Conservation (phyloP, 2,888 invertebrate species). For the Parnassius glacialis region DNA sequence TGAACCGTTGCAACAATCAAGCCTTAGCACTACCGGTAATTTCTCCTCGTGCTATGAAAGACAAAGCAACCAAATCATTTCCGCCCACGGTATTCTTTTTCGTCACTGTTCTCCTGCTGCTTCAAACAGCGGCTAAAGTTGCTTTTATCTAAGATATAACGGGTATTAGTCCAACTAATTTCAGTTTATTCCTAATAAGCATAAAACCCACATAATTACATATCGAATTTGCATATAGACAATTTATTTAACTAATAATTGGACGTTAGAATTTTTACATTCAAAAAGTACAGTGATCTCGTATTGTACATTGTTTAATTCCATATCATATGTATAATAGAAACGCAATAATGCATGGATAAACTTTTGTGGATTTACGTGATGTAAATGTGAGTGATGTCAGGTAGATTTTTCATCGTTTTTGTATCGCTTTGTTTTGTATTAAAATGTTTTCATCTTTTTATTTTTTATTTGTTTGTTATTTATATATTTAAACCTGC, state of each 20-base stretch:
- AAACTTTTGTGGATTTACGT: constrained; percentile 11
- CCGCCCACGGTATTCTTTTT: constrained; percentile 63
- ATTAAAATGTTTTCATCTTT: constrained; percentile 21
- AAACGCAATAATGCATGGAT: not conserved
- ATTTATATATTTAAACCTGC: not conserved
- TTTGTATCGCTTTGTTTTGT: constrained; percentile 20
- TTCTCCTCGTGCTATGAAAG: constrained; percentile 36
- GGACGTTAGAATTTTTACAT: no score
- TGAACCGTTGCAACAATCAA: constrained; percentile 69
- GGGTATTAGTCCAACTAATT: not conserved
- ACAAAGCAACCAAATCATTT: constrained; percentile 43
- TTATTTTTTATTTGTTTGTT: not conserved
- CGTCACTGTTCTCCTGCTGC: constrained; percentile 60
- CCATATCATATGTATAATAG: not conserved
- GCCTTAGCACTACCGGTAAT: constrained; percentile 57
- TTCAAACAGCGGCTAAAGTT: constrained; percentile 70
- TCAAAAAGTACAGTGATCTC: no score
- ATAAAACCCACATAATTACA: not conserved
- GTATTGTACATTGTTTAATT: not conserved
- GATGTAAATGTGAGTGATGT: constrained; percentile 22
- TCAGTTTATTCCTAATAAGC: not conserved
- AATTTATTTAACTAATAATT: not conserved
- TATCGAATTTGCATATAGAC: not conserved
- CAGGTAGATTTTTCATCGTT: constrained; percentile 9
- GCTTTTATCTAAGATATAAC: constrained; percentile 47